phyloP scores from a whole-genome alignment of 2,113 vertebrate species.

The Eudyptes chrysolophus region DNA sequence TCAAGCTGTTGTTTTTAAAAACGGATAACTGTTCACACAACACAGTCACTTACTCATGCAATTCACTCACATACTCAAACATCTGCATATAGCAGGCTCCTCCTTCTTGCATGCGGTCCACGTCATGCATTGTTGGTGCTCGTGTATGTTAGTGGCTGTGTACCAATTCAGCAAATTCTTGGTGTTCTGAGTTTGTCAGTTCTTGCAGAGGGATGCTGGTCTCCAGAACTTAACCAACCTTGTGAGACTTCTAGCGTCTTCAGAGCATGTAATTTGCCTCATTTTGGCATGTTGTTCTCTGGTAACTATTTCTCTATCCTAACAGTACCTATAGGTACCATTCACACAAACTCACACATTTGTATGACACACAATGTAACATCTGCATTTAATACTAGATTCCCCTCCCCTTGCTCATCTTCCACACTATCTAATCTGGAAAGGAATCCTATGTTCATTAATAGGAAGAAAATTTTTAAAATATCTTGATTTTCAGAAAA shows the following conservation, averaged over 20 bases:
- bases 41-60: background rate
- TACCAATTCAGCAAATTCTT: background rate
- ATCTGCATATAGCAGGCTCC: background rate
- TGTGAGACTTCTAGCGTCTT: background rate
- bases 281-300: background rate
- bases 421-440: background rate
- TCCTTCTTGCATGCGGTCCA: background rate
- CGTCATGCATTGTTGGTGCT: background rate
- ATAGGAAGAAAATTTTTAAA: background rate
- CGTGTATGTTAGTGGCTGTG: rapidly evolving
- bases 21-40: background rate
- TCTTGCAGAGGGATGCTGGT: background rate
- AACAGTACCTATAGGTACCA: background rate
- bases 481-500: background rate
- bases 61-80: background rate
- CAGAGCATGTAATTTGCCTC: background rate
- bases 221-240: background rate
- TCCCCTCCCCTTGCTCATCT: background rate
- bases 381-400: background rate
- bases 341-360: background rate
- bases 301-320: background rate
- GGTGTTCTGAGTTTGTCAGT: background rate
- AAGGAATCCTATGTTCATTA: background rate
- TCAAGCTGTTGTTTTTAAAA: background rate
- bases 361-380: background rate